Percentiles rank a stretch among this genome's conserved stretches.
These are phyloP conservation scores for Gadopsis marmoratus DNA, from an alignment of 2,797 vertebrate species.

Conservation along the genomic window DNA sequence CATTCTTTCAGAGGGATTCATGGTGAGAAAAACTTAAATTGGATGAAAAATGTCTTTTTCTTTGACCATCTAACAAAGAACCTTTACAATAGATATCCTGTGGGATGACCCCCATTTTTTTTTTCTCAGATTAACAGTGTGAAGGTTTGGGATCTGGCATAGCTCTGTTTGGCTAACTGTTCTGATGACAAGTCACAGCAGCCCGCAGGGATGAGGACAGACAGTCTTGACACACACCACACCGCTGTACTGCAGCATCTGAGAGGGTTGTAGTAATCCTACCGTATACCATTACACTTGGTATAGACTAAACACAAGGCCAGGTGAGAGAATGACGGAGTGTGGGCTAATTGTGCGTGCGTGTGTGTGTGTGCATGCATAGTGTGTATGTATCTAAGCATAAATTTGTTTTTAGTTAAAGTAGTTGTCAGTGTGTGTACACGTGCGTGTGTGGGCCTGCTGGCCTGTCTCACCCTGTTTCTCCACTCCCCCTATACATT, in stretches of 20 bases:
- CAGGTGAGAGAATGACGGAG: slow-evolving; percentile 82
- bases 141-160: slow-evolving; percentile 60
- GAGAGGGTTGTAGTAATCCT: slow-evolving; percentile 75
- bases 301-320: slow-evolving; percentile 83
- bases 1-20: not conserved
- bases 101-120: slow-evolving; percentile 42
- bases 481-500: slow-evolving; percentile 53
- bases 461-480: slow-evolving; percentile 57
- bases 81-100: slow-evolving; percentile 25
- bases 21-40: slow-evolving; percentile 27
- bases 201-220: slow-evolving; percentile 62
- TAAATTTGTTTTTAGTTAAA: slow-evolving; percentile 21
- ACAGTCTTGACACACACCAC: slow-evolving; percentile 77
- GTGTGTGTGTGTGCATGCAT: slow-evolving; percentile 12
- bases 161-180: slow-evolving; percentile 55
- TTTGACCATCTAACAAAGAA: slow-evolving; percentile 1
- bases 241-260: slow-evolving; percentile 64
- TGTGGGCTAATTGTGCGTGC: slow-evolving; percentile 25
- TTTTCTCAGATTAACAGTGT: slow-evolving; percentile 54
- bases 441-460: slow-evolving; percentile 65
- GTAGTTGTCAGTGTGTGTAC: slow-evolving; percentile 42
- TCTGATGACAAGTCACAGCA: slow-evolving; percentile 67
- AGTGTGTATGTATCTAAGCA: slow-evolving; percentile 28
- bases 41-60: slow-evolving; percentile 14
- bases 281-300: slow-evolving; percentile 79